phyloP scores from a whole-genome alignment of 1,140 invertebrate genomes.

The Mizuhopecten yessoensis region DNA sequence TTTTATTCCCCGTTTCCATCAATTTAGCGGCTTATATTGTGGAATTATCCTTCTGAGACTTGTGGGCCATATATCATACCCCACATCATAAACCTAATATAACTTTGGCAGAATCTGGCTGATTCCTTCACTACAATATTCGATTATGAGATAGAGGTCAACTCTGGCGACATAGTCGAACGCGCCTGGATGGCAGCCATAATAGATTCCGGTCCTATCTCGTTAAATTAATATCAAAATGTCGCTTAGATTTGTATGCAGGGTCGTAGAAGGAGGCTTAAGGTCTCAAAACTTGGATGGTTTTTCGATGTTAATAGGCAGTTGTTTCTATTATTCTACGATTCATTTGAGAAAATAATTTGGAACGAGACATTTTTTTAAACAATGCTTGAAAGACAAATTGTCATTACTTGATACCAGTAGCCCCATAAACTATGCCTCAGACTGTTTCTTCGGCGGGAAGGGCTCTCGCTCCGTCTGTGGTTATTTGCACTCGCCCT shows the following conservation, averaged over 20 bases:
- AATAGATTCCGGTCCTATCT: slow-evolving; percentile 33
- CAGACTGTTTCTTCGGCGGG: slow-evolving; percentile 8
- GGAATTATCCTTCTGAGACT: slow-evolving; percentile 26
- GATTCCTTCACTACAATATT: slow-evolving; percentile 23
- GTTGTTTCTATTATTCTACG: slow-evolving; percentile 56
- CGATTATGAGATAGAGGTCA: slow-evolving; percentile 33
- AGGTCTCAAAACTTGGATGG: slow-evolving; percentile 12
- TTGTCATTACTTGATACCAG: slow-evolving; percentile 13
- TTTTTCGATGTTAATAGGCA: slow-evolving; percentile 50
- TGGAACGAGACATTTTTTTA: slow-evolving; percentile 53
- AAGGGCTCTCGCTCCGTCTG: slow-evolving; percentile 28
- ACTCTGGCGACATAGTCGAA: slow-evolving; percentile 10
- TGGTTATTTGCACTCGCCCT: neutral
- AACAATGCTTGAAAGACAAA: slow-evolving; percentile 42
- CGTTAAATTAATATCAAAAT: slow-evolving; percentile 40
- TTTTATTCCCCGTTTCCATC: neutral
- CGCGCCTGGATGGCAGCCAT: slow-evolving; percentile 1
- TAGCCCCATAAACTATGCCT: slow-evolving; percentile 37
- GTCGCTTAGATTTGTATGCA: slow-evolving; percentile 22
- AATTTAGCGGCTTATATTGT: slow-evolving; percentile 38
- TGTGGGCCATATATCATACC: neutral
- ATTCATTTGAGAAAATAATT: slow-evolving; percentile 57
- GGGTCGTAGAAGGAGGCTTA: neutral
- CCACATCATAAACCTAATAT: slow-evolving; percentile 38
- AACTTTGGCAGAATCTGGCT: slow-evolving; percentile 15